These are phyloP conservation scores for Panulirus ornatus DNA, from an alignment of 1,140 invertebrate species.

Conservation along the genomic window DNA sequence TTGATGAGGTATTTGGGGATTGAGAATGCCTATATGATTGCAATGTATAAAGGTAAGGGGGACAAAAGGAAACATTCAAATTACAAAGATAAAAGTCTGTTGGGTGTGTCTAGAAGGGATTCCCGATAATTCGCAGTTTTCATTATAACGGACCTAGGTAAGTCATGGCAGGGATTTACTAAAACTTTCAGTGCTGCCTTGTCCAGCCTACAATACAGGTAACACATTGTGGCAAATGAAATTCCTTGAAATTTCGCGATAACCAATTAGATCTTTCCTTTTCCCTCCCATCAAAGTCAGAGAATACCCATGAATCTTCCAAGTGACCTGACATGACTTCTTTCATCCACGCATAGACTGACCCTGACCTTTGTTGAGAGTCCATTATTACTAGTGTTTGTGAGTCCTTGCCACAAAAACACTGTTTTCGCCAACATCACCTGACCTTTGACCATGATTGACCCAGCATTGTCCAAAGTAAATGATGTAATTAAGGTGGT, in stretches of 20 bases:
- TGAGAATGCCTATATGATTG: no score
- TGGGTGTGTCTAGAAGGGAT: no score
- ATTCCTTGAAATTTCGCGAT: neutral
- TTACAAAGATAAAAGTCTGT: no score
- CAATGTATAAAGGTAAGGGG: no score
- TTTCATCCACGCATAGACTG: neutral
- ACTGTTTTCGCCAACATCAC: slow-evolving; percentile 31
- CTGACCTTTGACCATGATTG: slow-evolving; percentile 30
- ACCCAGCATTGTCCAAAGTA: slow-evolving; percentile 8
- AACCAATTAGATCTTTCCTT: slow-evolving; percentile 4
- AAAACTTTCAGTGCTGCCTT: no score
- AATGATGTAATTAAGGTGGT: slow-evolving; percentile 26
- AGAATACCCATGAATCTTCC: neutral
- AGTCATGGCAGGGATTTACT: no score
- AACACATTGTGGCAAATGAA: neutral
- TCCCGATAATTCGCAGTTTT: no score
- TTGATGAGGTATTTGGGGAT: no score
- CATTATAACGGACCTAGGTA: no score
- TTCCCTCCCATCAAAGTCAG: no score
- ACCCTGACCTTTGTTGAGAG: slow-evolving; percentile 34
- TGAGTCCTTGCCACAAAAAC: slow-evolving; percentile 8
- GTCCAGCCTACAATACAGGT: no score
- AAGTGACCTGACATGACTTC: slow-evolving; percentile 19
- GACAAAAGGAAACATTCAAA: no score
- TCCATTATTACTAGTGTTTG: slow-evolving; percentile 18